Evolutionary conservation across 2,797 vertebrate genomes (phyloP).

Genomic region (Gouania willdenowi): DNA sequence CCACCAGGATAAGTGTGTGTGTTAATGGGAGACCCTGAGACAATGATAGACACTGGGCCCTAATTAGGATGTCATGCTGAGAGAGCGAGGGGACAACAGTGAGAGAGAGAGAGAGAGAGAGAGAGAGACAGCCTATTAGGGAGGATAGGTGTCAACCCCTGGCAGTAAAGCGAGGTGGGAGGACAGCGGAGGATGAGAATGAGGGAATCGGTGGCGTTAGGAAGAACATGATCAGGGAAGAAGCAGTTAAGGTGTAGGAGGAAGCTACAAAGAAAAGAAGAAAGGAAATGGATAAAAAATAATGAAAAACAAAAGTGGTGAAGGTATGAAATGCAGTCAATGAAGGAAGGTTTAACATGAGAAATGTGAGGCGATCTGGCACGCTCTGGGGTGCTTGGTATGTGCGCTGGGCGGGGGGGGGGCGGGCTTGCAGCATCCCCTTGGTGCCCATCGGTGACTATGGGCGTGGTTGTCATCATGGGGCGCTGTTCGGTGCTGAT

Average conservation of each 20-base stretch:
- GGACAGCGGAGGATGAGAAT: conserved; percentile 21
- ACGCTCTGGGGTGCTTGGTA: conserved; percentile 11
- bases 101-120: neutral
- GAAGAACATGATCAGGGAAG: conserved; percentile 2
- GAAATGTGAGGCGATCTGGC: conserved; percentile 14
- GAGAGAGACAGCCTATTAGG: conserved; percentile 57
- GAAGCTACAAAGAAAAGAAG: too few relatives aligned
- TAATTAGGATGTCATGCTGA: conserved; percentile 75
- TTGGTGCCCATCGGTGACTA: too few relatives aligned
- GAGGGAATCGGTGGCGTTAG: conserved; percentile 7
- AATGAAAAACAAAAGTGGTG: neutral
- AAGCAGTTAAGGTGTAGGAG: neutral
- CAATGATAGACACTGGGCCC: conserved; percentile 71
- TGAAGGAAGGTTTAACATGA: conserved; percentile 3
- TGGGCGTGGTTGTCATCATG: too few relatives aligned
- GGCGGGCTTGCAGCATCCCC: too few relatives aligned
- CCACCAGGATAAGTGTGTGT: conserved; percentile 18
- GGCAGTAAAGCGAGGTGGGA: conserved; percentile 55
- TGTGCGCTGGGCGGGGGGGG: conserved; percentile 10
- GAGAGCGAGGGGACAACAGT: conserved; percentile 37
- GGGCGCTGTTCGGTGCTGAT: too few relatives aligned
- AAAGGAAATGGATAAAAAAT: too few relatives aligned
- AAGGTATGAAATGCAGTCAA: neutral
- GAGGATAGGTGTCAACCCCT: conserved; percentile 65
- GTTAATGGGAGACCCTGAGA: conserved; percentile 65